Evolutionary conservation across 2,113 vertebrate genomes (phyloP).

Genomic region (Oenanthe melanoleuca): DNA sequence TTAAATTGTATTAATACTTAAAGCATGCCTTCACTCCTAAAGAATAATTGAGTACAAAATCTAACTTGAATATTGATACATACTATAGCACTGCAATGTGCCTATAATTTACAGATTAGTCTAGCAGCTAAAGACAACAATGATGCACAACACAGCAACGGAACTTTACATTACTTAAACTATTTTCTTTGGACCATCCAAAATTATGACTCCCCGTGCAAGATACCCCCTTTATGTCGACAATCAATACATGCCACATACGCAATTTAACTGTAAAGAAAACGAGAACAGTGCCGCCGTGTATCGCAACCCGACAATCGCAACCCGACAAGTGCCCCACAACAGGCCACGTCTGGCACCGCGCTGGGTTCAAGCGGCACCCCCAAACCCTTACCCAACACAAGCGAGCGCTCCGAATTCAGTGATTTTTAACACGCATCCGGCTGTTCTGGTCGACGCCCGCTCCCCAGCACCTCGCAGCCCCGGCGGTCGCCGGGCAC

Average conservation of each 20-base stretch:
- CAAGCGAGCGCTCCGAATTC: neutral
- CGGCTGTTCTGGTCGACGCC: neutral
- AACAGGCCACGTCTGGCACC: neutral
- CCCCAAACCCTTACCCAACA: neutral
- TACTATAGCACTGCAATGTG: neutral
- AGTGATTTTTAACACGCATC: fast-evolving
- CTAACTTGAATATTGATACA: neutral
- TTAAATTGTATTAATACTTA: neutral
- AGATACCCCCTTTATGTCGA: fast-evolving
- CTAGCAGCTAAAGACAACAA: neutral
- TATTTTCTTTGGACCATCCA: neutral
- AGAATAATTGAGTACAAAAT: neutral
- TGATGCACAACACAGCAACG: fast-evolving
- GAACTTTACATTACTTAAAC: neutral
- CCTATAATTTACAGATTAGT: neutral
- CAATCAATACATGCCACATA: fast-evolving
- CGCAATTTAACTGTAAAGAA: fast-evolving
- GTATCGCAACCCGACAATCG: neutral
- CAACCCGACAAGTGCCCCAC: neutral
- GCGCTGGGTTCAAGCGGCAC: neutral
- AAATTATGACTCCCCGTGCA: neutral
- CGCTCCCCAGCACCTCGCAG: neutral
- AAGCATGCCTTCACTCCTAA: neutral
- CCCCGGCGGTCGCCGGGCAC: neutral
- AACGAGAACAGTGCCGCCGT: neutral